These are phyloP conservation scores for Thinocorus orbignyianus DNA, from an alignment of 2,113 vertebrate species.

Conservation along the genomic window DNA sequence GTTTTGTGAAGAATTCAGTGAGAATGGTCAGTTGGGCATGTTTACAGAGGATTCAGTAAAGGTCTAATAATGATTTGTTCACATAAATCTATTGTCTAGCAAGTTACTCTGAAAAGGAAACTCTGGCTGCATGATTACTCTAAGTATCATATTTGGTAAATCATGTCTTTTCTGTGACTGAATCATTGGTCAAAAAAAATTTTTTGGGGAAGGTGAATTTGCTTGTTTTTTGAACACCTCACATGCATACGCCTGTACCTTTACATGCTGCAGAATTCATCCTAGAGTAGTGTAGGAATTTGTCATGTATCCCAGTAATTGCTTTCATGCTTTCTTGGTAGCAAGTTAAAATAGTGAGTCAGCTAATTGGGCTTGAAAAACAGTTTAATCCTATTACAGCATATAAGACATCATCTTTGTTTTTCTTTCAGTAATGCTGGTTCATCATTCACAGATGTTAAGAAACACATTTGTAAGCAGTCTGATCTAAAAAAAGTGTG, in stretches of 20 bases:
- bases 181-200: not conserved
- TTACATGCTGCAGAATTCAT: not conserved
- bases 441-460: not conserved
- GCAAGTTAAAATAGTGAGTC: constrained; percentile 4
- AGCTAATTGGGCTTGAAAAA: constrained; percentile 27
- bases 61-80: not conserved
- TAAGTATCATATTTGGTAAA: not conserved
- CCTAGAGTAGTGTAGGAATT: not conserved
- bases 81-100: not conserved
- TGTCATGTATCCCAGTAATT: not conserved
- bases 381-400: constrained; percentile 30
- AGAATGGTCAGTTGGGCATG: not conserved
- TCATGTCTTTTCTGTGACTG: not conserved
- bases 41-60: not conserved
- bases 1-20: not conserved
- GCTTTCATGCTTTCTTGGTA: constrained; percentile 7
- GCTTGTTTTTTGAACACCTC: not conserved
- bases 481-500: not conserved
- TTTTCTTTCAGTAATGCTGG: not conserved
- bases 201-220: not conserved
- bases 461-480: not conserved
- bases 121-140: not conserved
- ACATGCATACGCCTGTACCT: rapidly evolving
- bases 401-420: not conserved
- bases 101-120: not conserved